Percentiles rank a stretch among this genome's conserved stretches.
Evolutionary conservation across 2,888 invertebrate species (phyloP).

Genomic region (Patella depressa): DNA sequence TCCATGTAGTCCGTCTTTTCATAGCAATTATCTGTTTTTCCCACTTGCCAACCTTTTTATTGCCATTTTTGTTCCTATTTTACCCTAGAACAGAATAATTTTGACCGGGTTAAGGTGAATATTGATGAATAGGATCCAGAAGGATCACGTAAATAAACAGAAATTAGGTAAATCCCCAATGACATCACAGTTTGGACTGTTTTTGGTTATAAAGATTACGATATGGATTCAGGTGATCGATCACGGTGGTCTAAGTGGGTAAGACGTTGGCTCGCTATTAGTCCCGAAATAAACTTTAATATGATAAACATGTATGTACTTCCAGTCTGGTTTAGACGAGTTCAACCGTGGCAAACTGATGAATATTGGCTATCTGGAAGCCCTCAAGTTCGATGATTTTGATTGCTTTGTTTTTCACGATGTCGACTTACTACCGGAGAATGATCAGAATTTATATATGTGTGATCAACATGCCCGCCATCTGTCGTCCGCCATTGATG

Average conservation of each 20-base stretch:
- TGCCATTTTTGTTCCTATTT: neutral
- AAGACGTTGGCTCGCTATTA: no score
- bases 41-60: neutral
- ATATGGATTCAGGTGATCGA: no score
- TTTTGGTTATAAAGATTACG: no score
- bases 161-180: no score
- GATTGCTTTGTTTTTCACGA: slow-evolving; percentile 69
- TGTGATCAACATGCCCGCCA: slow-evolving; percentile 71
- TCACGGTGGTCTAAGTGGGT: no score
- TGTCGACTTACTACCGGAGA: slow-evolving; percentile 73
- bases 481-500: slow-evolving; percentile 71
- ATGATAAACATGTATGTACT: neutral
- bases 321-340: slow-evolving; percentile 54
- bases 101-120: neutral
- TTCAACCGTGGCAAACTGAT: slow-evolving; percentile 67
- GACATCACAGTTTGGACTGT: no score
- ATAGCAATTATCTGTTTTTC: no score
- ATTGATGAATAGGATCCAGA: neutral
- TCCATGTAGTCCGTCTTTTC: no score
- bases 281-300: no score
- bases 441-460: slow-evolving; percentile 71
- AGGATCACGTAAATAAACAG: neutral
- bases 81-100: neutral
- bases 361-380: slow-evolving; percentile 66
- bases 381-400: slow-evolving; percentile 52